These are phyloP conservation scores for Chorisops tibialis DNA, from an alignment of 2,888 invertebrate genomes.

Conservation along the genomic window DNA sequence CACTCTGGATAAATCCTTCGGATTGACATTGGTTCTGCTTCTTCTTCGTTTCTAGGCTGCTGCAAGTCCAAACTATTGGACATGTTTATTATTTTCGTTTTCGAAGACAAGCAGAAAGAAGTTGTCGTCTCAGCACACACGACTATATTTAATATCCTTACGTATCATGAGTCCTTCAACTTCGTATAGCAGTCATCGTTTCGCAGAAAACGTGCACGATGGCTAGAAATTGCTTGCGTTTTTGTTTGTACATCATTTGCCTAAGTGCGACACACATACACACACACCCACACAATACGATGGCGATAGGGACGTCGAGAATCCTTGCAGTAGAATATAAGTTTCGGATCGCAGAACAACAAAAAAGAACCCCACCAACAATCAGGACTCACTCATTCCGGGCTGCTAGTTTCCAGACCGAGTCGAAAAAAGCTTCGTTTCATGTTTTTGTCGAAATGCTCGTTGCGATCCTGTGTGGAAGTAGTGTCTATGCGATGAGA, in stretches of 20 bases:
- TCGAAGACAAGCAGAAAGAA: neutral
- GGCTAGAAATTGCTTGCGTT: neutral
- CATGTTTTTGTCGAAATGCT: no score
- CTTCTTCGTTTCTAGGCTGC: neutral
- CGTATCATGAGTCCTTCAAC: neutral
- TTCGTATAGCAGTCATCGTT: neutral
- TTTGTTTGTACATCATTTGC: constrained; percentile 21
- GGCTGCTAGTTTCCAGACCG: no score
- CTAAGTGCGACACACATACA: constrained; percentile 8
- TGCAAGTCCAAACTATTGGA: constrained; percentile 12
- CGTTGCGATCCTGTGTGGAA: no score
- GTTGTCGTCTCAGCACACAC: neutral
- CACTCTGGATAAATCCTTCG: constrained; percentile 2
- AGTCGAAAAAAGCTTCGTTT: no score
- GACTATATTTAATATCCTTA: neutral
- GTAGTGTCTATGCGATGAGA: no score
- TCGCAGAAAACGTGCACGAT: neutral
- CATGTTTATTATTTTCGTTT: constrained; percentile 25
- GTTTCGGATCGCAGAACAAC: no score
- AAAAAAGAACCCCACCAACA: no score
- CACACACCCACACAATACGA: no score
- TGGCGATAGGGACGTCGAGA: constrained; percentile 5
- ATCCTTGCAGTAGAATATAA: neutral
- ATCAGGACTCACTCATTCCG: no score
- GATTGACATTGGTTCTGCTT: neutral